phyloP scores from a whole-genome alignment of 2,888 invertebrate genomes.

The Rhimphoctona megacephalus region DNA sequence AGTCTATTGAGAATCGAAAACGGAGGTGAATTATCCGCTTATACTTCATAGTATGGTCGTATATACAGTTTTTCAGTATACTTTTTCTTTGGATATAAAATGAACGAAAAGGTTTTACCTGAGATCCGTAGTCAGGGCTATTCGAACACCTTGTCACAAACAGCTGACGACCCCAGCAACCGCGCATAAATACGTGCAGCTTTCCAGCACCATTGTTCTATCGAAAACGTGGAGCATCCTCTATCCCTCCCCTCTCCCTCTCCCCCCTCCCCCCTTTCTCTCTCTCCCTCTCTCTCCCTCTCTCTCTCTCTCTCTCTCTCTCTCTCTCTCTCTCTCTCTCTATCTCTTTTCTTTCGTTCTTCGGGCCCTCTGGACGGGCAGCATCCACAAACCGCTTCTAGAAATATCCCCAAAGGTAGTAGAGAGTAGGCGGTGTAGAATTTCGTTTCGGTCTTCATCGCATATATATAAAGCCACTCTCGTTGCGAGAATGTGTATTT shows the following conservation, averaged over 20 bases:
- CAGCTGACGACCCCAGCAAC: constrained; percentile 56
- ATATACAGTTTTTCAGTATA: not conserved
- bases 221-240: constrained; percentile 26
- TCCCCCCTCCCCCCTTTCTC: not conserved
- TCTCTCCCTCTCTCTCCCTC: not conserved
- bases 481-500: constrained; percentile 21
- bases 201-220: constrained; percentile 61
- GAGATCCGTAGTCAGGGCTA: not conserved
- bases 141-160: constrained; percentile 9
- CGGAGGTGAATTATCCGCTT: not conserved
- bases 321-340: not conserved
- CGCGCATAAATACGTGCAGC: constrained; percentile 44
- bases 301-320: not conserved
- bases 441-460: constrained; percentile 58
- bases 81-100: not conserved
- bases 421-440: constrained; percentile 48
- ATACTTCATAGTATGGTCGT: not conserved
- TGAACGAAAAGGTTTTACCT: not conserved
- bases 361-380: constrained; percentile 18
- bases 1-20: not conserved
- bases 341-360: not conserved
- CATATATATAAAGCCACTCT: constrained; percentile 47
- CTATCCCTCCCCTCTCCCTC: not conserved
- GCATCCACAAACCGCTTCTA: constrained; percentile 33
- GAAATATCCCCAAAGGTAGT: constrained; percentile 33